Evolutionary conservation across 2,797 vertebrate species (phyloP).

Genomic region (Erethizon dorsatum): DNA sequence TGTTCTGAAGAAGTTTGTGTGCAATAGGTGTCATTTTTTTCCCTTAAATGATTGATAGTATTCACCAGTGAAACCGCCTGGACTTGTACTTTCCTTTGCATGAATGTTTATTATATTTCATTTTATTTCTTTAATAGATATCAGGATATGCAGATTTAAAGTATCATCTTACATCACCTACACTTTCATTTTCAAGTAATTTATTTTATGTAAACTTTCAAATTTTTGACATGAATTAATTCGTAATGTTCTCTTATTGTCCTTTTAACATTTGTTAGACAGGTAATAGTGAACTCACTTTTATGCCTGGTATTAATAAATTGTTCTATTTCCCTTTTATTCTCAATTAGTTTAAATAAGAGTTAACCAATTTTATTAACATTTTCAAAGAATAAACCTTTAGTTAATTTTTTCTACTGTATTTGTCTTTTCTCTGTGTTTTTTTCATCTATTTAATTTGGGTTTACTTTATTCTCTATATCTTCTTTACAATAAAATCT

Average conservation of each 20-base stretch:
- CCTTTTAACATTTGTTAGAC: background rate
- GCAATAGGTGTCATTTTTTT: slow-evolving; percentile 7
- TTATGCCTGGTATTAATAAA: background rate
- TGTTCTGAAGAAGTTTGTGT: background rate
- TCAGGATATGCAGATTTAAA: background rate
- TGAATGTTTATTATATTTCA: slow-evolving; percentile 5
- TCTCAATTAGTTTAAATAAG: background rate
- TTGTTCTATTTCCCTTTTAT: background rate
- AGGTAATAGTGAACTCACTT: background rate
- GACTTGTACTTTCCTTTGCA: slow-evolving; percentile 32
- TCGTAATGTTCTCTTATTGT: background rate
- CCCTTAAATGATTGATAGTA: slow-evolving; percentile 39
- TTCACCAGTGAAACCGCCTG: slow-evolving; percentile 28
- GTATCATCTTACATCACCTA: background rate
- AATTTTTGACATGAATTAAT: background rate
- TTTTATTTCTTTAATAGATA: slow-evolving; percentile 39
- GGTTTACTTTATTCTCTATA: slow-evolving; percentile 7
- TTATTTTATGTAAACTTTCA: slow-evolving; percentile 17
- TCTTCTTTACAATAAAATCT: slow-evolving; percentile 6
- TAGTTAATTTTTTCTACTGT: background rate
- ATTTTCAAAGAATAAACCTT: slow-evolving; percentile 23
- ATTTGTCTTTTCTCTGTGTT: background rate
- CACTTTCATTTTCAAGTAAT: background rate
- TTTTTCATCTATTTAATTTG: background rate
- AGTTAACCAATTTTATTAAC: background rate